Evolutionary conservation across 2,888 invertebrate species (phyloP), one percentile per base, ranked within the genome.

Genomic region (Sussaba pulchella): DNA sequence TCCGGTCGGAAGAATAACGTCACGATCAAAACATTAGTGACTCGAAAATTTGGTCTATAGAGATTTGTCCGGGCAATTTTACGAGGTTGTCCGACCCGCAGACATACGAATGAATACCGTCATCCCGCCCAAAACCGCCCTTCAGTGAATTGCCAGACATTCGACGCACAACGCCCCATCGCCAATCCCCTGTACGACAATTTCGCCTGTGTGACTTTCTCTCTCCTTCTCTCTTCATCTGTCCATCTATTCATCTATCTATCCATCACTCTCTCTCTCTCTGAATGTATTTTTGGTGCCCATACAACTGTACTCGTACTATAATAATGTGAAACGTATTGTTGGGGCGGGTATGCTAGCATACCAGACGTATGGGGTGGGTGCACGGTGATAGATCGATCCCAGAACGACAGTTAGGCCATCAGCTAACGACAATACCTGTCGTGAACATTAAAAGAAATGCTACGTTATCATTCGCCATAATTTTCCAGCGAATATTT

Each of bases 31-130:
- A 81, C 73, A 77, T 77, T 31, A 74, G 70, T 66, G 70, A 81
- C 64, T 73, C 59, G 77, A 21, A 12, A 43, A 67, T 74, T 59
- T 57, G 63, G 14, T n/a, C 73, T 74, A 77, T 54, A 85, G 80
- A 85, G 85, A 85, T 86, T 86, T 87, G 83, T 85, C 85, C 83
- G 73, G 57, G 84, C 85, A 88, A 90, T 89, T 87, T 87, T 87
- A 87, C 87, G 82, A 54, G 82, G 83, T 81, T 87, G 85, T 82
- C 79, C 70, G 80, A 78, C 77, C 76, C 77, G 36, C 84, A 78
- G 74, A 81, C 73, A 69, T 59, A 66, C 81, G 67, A 75, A 85
- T 88, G 86, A 88, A 87, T 79, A 82, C 77, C 52, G 80, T 61
- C 63, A 84, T 84, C 39, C 84, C 85, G 84, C 85, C 88, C 82